phyloP scores from a whole-genome alignment of 2,113 vertebrate genomes.

The Dicentrarchus labrax region DNA sequence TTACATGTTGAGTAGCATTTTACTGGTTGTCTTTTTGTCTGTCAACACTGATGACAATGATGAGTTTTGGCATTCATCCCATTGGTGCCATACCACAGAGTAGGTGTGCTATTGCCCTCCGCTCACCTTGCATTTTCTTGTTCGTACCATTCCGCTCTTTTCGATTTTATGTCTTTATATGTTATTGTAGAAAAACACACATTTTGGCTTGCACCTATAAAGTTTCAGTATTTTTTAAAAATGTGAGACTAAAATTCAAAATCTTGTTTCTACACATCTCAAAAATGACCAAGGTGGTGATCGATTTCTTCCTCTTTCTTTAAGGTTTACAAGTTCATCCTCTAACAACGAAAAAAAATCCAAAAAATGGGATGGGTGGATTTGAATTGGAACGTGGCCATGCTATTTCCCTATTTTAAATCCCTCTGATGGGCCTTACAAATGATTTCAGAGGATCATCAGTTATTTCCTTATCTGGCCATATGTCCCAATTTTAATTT shows the following conservation, averaged over 20 bases:
- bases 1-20: constrained; percentile 71
- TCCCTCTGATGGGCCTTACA: constrained; percentile 17
- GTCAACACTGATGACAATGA: constrained; percentile 41
- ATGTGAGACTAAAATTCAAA: not conserved
- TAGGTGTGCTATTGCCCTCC: constrained; percentile 12
- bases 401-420: not conserved
- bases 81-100: constrained; percentile 38
- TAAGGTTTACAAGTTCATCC: constrained; percentile 14
- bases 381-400: constrained; percentile 21
- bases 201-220: constrained; percentile 13
- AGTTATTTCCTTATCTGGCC: constrained; percentile 32
- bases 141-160: constrained; percentile 24
- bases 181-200: not conserved
- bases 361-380: constrained; percentile 9
- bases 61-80: constrained; percentile 33
- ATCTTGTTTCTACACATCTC: not conserved
- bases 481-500: constrained; percentile 30
- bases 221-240: constrained; percentile 26
- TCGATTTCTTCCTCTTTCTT: not conserved
- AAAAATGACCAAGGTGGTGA: constrained; percentile 7
- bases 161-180: not conserved
- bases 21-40: constrained; percentile 56
- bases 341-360: not conserved
- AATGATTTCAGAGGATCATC: constrained; percentile 33
- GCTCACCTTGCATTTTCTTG: constrained; percentile 20